Conservation (phyloP, 1,140 invertebrate species). For the Drosophila auraria region DNA sequence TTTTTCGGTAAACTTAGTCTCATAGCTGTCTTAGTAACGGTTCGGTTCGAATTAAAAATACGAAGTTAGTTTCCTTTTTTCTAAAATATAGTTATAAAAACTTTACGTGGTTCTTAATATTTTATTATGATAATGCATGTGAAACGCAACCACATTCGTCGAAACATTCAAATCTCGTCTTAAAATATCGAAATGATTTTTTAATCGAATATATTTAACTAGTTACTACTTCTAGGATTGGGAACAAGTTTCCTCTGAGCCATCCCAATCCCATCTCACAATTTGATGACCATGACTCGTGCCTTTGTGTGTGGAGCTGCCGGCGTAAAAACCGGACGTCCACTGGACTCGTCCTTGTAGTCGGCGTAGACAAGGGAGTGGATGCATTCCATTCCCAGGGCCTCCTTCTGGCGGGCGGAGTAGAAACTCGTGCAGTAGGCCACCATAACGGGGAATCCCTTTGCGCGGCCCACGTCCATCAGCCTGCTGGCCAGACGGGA, state of each 20-base stretch:
- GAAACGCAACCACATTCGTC: no score
- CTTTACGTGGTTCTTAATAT: no score
- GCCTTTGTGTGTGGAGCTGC: constrained; percentile 9
- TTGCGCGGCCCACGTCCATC: constrained; percentile 4
- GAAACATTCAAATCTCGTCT: no score
- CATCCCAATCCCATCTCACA: not conserved
- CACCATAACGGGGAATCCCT: constrained; percentile 4
- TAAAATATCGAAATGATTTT: no score
- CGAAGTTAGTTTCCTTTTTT: no score
- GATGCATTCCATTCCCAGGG: constrained; percentile 10
- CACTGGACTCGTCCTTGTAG: not conserved
- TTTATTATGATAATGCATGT: no score
- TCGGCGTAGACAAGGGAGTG: constrained; percentile 1
- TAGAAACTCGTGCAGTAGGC: constrained; percentile 15
- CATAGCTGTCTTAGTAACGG: no score
- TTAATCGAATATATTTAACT: no score
- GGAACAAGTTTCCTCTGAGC: not conserved
- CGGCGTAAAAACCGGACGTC: constrained; percentile 1
- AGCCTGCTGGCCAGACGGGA: not conserved
- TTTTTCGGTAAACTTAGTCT: no score
- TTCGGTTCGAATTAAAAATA: no score
- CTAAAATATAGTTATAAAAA: no score
- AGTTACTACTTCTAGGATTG: not conserved
- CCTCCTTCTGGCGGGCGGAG: constrained; percentile 6
- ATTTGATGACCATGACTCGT: constrained; percentile 9